Evolutionary conservation across 2,113 vertebrate genomes (phyloP), one percentile per base, ranked within the genome.

Genomic region (Chelonoidis abingdonii): DNA sequence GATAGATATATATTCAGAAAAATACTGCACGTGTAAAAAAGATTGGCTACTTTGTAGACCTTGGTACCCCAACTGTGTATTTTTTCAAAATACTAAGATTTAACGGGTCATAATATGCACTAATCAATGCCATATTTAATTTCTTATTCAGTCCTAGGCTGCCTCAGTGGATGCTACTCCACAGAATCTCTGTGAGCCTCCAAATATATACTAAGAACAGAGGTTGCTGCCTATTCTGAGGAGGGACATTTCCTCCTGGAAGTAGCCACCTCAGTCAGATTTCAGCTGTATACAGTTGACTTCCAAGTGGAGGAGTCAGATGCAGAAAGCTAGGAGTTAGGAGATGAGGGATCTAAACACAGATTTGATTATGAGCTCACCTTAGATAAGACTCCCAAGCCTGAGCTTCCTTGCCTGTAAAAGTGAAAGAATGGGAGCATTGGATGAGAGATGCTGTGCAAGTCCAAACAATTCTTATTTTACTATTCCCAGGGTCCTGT

Each of bases 11-110:
- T 72, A 87, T 89, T 81, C 10, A 90, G n/a, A 83, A 79, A 93
- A 92, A 35, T 12, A 4, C 2, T 47, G 38, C 25, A 27, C 12
- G 10, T 29, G 27, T 6, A 59, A 83, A 16, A 80, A 80, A 5
- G 1, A 5, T 80, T 87, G 1, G 22, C 80, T 24, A 0, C 0
- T 65, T 91, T 44, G 80, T 11, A 75, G 31, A 72, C 53, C 82
- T 80, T 76, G 12, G 1, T n/a, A 2, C 69, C 38, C 94, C 19
- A 31, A 0, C 16, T 84, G 6, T 17, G 88, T 0, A 0, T 79
- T 75, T 59, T 54, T 53, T 56, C 81, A 76, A 52, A 59, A 35
- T 81, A 69, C 82, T 84, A 35, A 16, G 6, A 57, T 25, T 12
- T 78, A 3, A n/a, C 92, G 76, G 65, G 86, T 49, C 41, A 84